phyloP scores from a whole-genome alignment of 1,140 invertebrate genomes.

The Panulirus ornatus region DNA sequence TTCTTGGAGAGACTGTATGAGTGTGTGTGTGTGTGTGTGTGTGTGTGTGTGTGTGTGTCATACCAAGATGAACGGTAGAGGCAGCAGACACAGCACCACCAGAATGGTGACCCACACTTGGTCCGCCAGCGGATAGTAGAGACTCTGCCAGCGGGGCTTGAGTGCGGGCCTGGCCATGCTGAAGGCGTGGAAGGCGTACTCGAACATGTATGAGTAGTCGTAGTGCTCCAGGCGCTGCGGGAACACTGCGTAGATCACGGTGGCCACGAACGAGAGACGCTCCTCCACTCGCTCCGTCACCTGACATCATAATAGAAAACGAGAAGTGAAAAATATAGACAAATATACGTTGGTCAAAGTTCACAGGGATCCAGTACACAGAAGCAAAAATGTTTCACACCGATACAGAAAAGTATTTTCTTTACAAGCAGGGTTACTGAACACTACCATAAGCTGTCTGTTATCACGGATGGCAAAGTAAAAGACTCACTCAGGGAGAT shows the following conservation, averaged over 20 bases:
- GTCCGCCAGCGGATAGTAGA: too few species aligned
- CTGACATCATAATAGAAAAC: not conserved
- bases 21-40: too few species aligned
- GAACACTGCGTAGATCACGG: constrained; percentile 46
- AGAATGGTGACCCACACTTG: constrained; percentile 25
- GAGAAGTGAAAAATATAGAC: not conserved
- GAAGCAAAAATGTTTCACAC: not conserved
- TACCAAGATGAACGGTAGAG: constrained; percentile 27
- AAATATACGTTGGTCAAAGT: not conserved
- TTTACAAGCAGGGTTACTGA: not conserved
- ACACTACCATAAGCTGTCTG: not conserved
- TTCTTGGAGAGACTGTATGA: too few species aligned
- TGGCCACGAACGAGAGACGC: constrained; percentile 23
- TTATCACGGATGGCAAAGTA: not conserved
- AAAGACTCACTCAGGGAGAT: too few species aligned
- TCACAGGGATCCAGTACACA: too few species aligned
- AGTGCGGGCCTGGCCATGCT: constrained; percentile 34
- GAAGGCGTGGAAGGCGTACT: constrained; percentile 53
- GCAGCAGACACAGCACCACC: constrained; percentile 18
- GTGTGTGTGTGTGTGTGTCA: too few species aligned
- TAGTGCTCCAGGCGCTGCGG: constrained; percentile 45
- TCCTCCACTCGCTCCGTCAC: constrained; percentile 33
- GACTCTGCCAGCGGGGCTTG: too few species aligned
- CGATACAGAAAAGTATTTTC: not conserved
- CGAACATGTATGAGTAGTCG: constrained; percentile 52